These are phyloP conservation scores for Schizopygopsis malacanthus DNA, from an alignment of 2,797 vertebrate genomes.

Conservation along the genomic window DNA sequence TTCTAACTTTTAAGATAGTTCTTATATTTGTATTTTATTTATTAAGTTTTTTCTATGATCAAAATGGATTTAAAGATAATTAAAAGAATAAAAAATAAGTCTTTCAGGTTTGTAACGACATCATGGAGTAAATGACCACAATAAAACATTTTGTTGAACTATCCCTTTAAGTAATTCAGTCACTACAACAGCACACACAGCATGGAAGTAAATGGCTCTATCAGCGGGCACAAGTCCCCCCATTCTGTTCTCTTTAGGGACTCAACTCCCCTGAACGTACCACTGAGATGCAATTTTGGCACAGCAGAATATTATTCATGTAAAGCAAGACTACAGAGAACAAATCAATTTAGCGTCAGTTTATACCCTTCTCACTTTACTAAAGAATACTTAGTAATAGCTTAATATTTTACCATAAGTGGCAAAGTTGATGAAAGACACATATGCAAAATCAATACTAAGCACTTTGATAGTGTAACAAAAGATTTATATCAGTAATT, in stretches of 20 bases:
- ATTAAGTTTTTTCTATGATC: background rate
- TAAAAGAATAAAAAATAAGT: background rate
- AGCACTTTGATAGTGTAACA: slow-evolving; percentile 6
- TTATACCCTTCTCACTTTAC: slow-evolving; percentile 27
- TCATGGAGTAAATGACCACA: background rate
- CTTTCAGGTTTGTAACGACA: background rate
- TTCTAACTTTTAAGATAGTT: background rate
- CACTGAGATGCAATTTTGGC: slow-evolving; percentile 30
- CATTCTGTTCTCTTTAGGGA: background rate
- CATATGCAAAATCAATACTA: slow-evolving; percentile 15
- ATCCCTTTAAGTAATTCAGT: background rate
- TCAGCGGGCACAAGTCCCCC: background rate
- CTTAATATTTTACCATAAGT: slow-evolving; percentile 24
- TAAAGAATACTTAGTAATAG: background rate
- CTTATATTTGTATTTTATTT: too few species aligned
- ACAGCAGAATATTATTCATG: background rate
- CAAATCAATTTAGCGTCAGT: slow-evolving; percentile 23
- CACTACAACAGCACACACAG: background rate
- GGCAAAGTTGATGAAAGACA: slow-evolving; percentile 15
- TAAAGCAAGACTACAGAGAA: slow-evolving; percentile 23
- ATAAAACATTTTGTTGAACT: background rate
- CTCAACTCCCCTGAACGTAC: slow-evolving; percentile 31
- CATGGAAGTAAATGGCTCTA: slow-evolving; percentile 3
- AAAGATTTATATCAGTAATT: slow-evolving; percentile 14
- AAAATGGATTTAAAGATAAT: background rate